Percentiles rank a stretch among this genome's conserved stretches.
Conservation (phyloP, 1,140 invertebrate species). For the Pentalonia nigronervosa region DNA sequence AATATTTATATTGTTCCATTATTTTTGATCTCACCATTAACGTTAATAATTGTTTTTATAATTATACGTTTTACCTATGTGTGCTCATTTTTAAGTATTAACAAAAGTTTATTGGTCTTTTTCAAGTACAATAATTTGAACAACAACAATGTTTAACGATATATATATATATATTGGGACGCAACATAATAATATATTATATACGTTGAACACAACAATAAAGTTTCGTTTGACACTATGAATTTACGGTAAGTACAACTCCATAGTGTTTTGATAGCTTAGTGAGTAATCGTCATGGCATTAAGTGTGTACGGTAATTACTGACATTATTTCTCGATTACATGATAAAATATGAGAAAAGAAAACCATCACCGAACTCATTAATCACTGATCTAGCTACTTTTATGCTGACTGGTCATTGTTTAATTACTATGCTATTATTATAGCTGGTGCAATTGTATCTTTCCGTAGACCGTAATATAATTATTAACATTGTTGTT, state of each 20-base stretch:
- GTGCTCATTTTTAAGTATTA: not conserved
- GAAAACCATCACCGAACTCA: not conserved
- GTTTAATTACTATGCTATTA: slow-evolving; percentile 27
- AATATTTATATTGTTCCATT: not conserved
- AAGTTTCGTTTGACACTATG: slow-evolving; percentile 6
- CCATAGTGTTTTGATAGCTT: not conserved
- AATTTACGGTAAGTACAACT: not conserved
- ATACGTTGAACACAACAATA: not conserved
- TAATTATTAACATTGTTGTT: not conserved
- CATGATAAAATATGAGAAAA: not conserved
- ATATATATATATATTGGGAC: not conserved
- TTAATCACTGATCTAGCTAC: slow-evolving; percentile 17
- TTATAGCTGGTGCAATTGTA: not conserved
- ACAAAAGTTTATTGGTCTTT: not conserved
- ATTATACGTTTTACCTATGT: not conserved
- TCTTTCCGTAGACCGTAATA: not conserved
- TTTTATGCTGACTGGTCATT: slow-evolving; percentile 1
- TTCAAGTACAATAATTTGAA: not conserved
- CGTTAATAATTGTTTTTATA: not conserved
- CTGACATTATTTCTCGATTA: slow-evolving; percentile 47
- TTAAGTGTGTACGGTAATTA: slow-evolving; percentile 8
- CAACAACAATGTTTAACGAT: not conserved
- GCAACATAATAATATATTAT: not conserved
- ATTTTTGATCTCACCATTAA: not conserved
- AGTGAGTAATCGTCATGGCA: not conserved